Base-by-base conservation (phyloP, 2,113 vertebrate species). In the Morone saxatilis region DNA sequence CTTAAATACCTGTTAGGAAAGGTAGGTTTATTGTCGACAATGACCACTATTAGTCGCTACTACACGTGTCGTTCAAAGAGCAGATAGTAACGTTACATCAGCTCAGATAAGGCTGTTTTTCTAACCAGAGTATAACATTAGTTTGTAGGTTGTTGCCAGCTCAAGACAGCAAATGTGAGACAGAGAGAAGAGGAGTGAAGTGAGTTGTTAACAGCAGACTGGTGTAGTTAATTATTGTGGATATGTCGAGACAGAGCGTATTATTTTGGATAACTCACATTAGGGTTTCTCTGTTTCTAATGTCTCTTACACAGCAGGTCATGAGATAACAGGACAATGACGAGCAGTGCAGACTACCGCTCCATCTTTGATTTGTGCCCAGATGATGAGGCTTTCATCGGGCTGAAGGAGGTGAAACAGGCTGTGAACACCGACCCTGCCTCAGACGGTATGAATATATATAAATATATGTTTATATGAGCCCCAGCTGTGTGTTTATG, bases 291-390 rank as follows among this genome's bases (percentile, higher is more conserved):
- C 1, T 74, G 31, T 81, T 76, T 71, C 1, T 57, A 5, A 47
- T 67, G 7, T 66, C 17, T 2, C 20, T 31, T 31, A 25, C 3
- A 31, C 31, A 1, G 22, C 71, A 83, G 86, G 45, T n/a, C 12
- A 60, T 40, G 36, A 71, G 6, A 14, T 68, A 31, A 60, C 67
- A 16, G 40, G 67, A 25, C 59, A 41, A 25, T 65, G 3, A 10
- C 1, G 5, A 4, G 54, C 10, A 4, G 1, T 14, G 63, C 66
- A 3, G 73, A 84, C 0, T 31, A 45, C 57, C 73, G 76, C 7
- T 94, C 91, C 5, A 16, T 95, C 51, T 95, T 94, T 71, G 91
- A 94, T n/a, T 43, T 91, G 36, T 48, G 74, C 76, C 73, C 79
- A 16, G 56, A 88, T 38, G 92, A 94, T 22, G 80, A 90, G 1